Base-by-base conservation (phyloP, 2,888 invertebrate genomes). In the Cosmopolites sordidus region DNA sequence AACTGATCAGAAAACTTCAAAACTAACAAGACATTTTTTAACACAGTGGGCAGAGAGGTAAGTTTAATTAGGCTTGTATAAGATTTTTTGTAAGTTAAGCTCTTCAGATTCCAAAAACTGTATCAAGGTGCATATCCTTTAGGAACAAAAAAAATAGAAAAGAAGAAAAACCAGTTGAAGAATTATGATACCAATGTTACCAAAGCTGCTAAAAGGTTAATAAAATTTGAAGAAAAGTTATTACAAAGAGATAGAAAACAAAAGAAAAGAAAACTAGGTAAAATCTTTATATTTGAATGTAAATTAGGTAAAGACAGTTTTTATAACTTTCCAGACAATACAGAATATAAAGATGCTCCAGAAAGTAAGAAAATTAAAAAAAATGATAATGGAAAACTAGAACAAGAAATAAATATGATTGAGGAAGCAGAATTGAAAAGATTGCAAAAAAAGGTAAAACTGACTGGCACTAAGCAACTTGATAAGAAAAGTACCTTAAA, bases 91-190 rank as follows among this genome's bases (percentile, higher is more conserved):
- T 14, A 16, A 8, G 12, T 33, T 33, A 3, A 9, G 33, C 11
- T 12, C 33, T 33, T 48, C 53, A 86, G 86, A 41, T 86, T 84
- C 67, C 77, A 77, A 58, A 74, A 78, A 62, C 70, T 86, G 11
- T 73, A 81, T 0, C 68, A 74, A 5, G 84, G 85, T 5, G 72
- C 76, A 49, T 89, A 87, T 72, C 90, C 90, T 0, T 71, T 89
- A 9, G 83, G 82, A 1, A 74, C 84, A 1, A 79, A 80, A 46
- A 58, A 75, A 53, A 70, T 83, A 50, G 72, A 73, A 1, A 56
- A 54, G 5, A 55, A 58, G 29, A 22, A 22, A 22, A 8, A 22
- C 8, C 38, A 46, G 65, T 75, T 16, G 72, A 63, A 67, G 16
- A 61, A 63, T 14, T 56, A 63, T 22, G 65, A 68, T 27, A 67